Evolutionary conservation across 2,797 vertebrate genomes (phyloP).

Genomic region (Sebastes minor): DNA sequence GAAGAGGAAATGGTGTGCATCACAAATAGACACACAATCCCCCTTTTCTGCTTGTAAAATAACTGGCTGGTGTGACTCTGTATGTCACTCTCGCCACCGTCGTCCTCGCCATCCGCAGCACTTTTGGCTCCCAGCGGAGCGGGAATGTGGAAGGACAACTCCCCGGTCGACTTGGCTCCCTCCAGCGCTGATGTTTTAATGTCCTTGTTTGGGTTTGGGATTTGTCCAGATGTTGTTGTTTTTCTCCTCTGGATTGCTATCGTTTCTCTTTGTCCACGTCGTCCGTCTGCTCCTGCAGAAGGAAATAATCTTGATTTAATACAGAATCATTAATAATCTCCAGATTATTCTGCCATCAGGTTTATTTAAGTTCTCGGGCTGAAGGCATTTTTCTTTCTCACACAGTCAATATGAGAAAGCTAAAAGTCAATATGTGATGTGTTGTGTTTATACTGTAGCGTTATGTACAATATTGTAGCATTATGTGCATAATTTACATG

Average conservation of each 20-base stretch:
- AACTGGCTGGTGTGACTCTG: background rate
- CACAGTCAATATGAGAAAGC: slow-evolving; percentile 3
- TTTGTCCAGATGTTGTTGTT: slow-evolving; percentile 35
- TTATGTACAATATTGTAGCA: no score
- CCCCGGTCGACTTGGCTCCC: background rate
- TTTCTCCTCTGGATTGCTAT: slow-evolving; percentile 22
- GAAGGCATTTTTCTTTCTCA: background rate
- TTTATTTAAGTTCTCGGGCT: background rate
- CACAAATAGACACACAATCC: background rate
- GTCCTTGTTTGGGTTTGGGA: slow-evolving; percentile 8
- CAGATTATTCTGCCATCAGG: background rate
- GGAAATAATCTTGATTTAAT: background rate
- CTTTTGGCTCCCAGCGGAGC: background rate
- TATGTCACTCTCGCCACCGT: background rate
- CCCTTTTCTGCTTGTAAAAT: slow-evolving; percentile 5
- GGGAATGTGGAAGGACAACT: background rate
- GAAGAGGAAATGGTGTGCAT: background rate
- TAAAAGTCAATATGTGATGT: slow-evolving; percentile 22
- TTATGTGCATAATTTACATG: no score
- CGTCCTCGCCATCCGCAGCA: background rate
- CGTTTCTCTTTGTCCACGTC: slow-evolving; percentile 41
- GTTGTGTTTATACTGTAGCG: no score
- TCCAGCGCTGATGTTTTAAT: slow-evolving; percentile 4
- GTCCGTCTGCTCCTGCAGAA: slow-evolving; percentile 47
- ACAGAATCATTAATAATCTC: background rate